Evolutionary conservation across 2,113 vertebrate species (phyloP), one percentile per base, ranked within the genome.

Genomic region (Notarius lentiginosus): DNA sequence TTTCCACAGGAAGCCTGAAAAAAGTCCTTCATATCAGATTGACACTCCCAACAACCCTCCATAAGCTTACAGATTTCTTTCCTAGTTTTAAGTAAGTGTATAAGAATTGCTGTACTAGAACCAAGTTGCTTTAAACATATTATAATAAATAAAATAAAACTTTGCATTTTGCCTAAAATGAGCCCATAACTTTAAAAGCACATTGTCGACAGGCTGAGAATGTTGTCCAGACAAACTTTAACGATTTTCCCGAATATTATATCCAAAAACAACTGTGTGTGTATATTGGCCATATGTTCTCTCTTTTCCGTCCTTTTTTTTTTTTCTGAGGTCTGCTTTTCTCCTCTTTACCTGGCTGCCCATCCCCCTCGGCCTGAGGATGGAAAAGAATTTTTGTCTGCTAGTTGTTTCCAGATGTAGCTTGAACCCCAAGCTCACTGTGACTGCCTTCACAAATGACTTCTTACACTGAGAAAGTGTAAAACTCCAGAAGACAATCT

Each of bases 341-440:
- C 86, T 90, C 41, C 76, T 88, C 53, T 88, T 81, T 90, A 90
- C 89, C 89, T 90, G 89, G 81, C 22, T 8, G 27, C 82, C 89
- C 88, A 84, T 60, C 89, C 81, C 79, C 61, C 22, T 53, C 66
- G 73, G 83, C 47, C 68, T 61, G 84, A 66, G 89, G 58, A 85
- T 83, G 82, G 76, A 90, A 87, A 87, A 91, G 86, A 70, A 84
- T 79, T 89, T 41, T 70, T 22, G 86, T 83, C 85, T 90, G 55
- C 51, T 91, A 91, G 91, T 92, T 91, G 89, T 89, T 92, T 92
- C 91, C 92, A 92, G 92, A 91, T 91, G 91, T 89, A 18, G 84
- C n/a, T 79, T 66, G 17, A 81, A 83, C 85, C 70, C 51, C 60
- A 22, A 56, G 72, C 55, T 84, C 18, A 70, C 86, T 86, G 83